Evolutionary conservation across 64 coral and sea anemone genomes (phyloP).

Genomic region (Actinia tenebrosa): DNA sequence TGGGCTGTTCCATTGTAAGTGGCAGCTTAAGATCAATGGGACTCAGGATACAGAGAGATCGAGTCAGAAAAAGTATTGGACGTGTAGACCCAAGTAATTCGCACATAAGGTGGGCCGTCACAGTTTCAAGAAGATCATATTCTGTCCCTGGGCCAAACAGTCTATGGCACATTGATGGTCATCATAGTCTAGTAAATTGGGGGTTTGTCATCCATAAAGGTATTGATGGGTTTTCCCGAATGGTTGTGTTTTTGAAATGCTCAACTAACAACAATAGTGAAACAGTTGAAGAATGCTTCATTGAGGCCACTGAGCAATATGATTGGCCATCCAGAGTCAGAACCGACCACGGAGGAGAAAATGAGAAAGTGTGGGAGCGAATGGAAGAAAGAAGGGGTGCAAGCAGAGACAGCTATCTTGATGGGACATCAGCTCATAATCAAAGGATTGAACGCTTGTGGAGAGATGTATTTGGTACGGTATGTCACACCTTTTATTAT

Average conservation of each 20-base stretch:
- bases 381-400: conserved; percentile 37
- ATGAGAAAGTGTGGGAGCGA: conserved; percentile 32
- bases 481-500: conserved; percentile 53
- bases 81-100: conserved; percentile 51
- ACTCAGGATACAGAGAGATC: conserved; percentile 30
- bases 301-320: conserved; percentile 29
- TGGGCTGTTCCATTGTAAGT: conserved; percentile 45
- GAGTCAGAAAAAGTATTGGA: conserved; percentile 37
- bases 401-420: conserved; percentile 49
- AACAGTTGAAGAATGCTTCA: conserved; percentile 24
- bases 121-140: conserved; percentile 46
- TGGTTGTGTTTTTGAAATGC: conserved; percentile 45
- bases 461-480: conserved; percentile 52
- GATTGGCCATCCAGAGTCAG: conserved; percentile 33
- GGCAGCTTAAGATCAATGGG: conserved; percentile 43
- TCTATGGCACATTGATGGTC: conserved; percentile 66
- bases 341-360: conserved; percentile 40
- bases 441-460: conserved; percentile 61
- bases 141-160: conserved; percentile 48
- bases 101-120: conserved; percentile 37
- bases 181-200: conserved; percentile 36
- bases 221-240: conserved; percentile 33
- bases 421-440: conserved; percentile 50
- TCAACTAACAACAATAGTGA: conserved; percentile 50
- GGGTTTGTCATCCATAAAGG: background rate